Conservation (phyloP, 2,888 invertebrate genomes). For the Ferrisia virgata region DNA sequence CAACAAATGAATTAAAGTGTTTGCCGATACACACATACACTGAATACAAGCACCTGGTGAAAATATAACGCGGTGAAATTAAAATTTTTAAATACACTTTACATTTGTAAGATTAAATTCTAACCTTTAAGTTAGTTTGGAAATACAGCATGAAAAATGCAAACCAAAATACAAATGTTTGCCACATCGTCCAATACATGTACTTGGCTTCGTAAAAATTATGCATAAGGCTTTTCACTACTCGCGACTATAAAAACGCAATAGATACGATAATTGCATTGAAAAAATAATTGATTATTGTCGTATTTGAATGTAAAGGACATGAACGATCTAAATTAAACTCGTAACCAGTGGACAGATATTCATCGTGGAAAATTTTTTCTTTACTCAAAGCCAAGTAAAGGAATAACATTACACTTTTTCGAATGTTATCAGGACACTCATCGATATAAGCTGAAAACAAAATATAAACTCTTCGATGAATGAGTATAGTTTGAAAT, state of each 20-base stretch:
- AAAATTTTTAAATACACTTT: background rate
- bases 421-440: background rate
- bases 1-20: background rate
- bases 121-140: background rate
- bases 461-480: background rate
- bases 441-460: background rate
- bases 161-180: background rate
- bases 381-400: background rate
- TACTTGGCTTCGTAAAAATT: constrained; percentile 18
- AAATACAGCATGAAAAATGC: background rate
- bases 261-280: background rate
- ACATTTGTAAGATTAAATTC: background rate
- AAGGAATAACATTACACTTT: background rate
- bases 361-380: constrained; percentile 15
- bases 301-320: background rate
- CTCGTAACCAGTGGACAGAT: background rate
- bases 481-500: no score
- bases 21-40: background rate
- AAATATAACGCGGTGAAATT: background rate
- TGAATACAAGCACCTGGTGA: background rate
- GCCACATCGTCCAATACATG: background rate
- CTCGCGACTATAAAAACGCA: background rate
- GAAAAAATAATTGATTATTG: background rate
- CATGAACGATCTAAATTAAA: constrained; percentile 15
- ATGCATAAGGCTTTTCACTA: constrained; percentile 3